Percentiles rank a stretch among this genome's conserved stretches.
Conservation (phyloP, 1,140 invertebrate species). For the Cotesia typhae region DNA sequence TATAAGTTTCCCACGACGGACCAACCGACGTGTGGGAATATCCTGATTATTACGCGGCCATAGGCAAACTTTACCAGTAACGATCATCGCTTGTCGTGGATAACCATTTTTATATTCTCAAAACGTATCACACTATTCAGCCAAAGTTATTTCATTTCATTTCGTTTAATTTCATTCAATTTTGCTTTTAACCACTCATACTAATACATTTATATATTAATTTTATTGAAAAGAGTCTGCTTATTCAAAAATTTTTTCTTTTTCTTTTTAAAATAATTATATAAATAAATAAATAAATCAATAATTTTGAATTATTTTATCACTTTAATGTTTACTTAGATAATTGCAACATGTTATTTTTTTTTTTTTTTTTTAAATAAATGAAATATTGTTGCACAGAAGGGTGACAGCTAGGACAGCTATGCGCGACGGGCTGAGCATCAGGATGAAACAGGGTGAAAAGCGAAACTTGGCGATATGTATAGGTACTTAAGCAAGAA, state of each 20-base stretch:
- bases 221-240: not conserved
- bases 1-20: constrained; percentile 65
- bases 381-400: no score
- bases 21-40: constrained; percentile 60
- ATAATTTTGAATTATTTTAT: no score
- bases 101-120: constrained; percentile 62
- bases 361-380: no score
- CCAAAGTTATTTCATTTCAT: constrained; percentile 34
- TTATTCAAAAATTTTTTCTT: not conserved
- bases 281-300: no score
- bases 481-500: no score
- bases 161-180: not conserved
- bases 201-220: not conserved
- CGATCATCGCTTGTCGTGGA: constrained; percentile 38
- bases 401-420: no score
- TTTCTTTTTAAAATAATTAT: no score
- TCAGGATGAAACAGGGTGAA: no score
- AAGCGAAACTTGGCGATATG: no score
- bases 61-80: constrained; percentile 53
- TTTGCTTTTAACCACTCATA: not conserved
- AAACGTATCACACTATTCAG: constrained; percentile 35
- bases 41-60: constrained; percentile 61
- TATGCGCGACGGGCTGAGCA: no score
- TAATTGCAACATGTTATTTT: no score
- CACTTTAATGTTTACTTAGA: no score